These are phyloP conservation scores for Chymomyza costata DNA, from an alignment of 1,140 invertebrate genomes.

Conservation along the genomic window DNA sequence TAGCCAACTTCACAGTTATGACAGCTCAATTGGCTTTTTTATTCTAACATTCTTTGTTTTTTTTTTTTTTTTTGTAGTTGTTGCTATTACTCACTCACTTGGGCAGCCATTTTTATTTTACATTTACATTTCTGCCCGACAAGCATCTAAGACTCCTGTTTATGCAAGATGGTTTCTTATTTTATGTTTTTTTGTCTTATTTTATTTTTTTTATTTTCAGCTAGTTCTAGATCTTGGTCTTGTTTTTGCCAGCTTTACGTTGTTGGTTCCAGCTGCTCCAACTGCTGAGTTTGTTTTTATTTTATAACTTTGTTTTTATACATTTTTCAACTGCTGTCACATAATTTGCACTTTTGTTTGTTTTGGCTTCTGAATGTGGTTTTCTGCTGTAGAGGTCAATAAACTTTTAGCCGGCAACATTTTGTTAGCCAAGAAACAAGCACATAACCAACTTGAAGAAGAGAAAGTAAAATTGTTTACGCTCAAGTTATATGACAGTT, in stretches of 20 bases:
- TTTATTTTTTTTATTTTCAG: no score
- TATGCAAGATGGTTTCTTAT: no score
- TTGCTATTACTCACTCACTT: no score
- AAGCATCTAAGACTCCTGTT: no score
- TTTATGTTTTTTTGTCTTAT: no score
- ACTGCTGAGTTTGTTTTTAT: conserved; percentile 20
- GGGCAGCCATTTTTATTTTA: no score
- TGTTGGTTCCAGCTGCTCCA: no score
- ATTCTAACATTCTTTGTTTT: conserved; percentile 15
- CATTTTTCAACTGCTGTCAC: conserved; percentile 47
- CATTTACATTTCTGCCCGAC: conserved; percentile 50
- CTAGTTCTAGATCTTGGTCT: not conserved
- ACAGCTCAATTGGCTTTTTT: conserved; percentile 42
- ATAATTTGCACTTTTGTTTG: conserved; percentile 50
- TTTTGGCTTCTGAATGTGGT: conserved; percentile 17
- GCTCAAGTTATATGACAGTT: conserved; percentile 17
- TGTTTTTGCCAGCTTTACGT: no score
- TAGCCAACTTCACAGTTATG: conserved; percentile 24
- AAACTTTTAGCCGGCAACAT: conserved; percentile 29
- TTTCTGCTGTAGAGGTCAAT: conserved; percentile 35
- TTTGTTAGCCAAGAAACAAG: no score
- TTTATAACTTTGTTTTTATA: conserved; percentile 65
- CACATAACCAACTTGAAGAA: no score
- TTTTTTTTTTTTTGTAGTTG: conserved; percentile 28
- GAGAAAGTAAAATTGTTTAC: conserved; percentile 11